Conservation (phyloP, 2,113 vertebrate genomes). For the Quiscalus mexicanus region DNA sequence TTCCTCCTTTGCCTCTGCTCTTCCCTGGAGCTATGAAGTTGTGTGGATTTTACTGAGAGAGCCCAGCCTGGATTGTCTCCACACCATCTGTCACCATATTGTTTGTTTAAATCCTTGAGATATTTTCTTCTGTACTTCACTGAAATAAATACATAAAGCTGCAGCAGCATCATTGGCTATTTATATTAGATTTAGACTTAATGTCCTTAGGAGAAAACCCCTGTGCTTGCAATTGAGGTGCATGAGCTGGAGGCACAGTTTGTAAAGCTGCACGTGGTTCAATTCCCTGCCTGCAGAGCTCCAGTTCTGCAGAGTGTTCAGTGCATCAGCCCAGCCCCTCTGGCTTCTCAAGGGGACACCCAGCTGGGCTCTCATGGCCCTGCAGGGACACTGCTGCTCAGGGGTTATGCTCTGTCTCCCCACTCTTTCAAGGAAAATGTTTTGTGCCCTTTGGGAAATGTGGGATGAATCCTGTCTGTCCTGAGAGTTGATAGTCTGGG, state of each 20-base stretch:
- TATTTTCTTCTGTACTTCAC: slow-evolving; percentile 14
- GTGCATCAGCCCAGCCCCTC: fast-evolving
- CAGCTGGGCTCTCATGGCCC: neutral
- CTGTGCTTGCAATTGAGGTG: neutral
- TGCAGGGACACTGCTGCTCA: neutral
- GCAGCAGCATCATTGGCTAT: slow-evolving; percentile 12
- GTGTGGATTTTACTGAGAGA: slow-evolving; percentile 31
- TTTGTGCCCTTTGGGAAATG: neutral
- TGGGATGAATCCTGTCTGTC: fast-evolving
- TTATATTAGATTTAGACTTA: slow-evolving; percentile 29
- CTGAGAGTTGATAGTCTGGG: neutral
- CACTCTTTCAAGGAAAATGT: fast-evolving
- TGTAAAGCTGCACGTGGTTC: neutral
- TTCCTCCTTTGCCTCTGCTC: neutral
- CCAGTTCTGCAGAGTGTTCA: fast-evolving
- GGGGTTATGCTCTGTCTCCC: neutral
- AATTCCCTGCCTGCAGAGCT: neutral
- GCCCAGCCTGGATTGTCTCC: slow-evolving; percentile 43
- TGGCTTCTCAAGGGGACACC: neutral
- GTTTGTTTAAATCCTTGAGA: slow-evolving; percentile 54
- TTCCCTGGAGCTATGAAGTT: slow-evolving; percentile 10
- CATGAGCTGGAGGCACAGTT: neutral
- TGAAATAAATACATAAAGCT: slow-evolving; percentile 19
- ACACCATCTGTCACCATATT: slow-evolving; percentile 59
- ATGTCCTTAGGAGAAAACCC: neutral